Evolutionary conservation across 2,888 invertebrate genomes (phyloP), one percentile per base, ranked within the genome.

Genomic region (Abscondita cerata): DNA sequence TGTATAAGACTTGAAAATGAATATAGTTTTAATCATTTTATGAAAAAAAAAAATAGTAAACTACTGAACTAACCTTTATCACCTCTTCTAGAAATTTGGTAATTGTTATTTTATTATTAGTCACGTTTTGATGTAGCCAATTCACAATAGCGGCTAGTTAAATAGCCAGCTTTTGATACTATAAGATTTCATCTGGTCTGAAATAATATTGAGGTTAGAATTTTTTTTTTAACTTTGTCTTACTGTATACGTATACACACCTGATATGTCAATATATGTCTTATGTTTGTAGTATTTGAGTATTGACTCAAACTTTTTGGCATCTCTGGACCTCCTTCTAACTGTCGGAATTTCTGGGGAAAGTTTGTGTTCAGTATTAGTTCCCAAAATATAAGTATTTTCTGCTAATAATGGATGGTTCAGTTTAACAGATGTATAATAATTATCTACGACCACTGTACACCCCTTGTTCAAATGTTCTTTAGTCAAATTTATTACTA

Each of bases 51-150:
- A 31, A 31, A 31, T 31, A 31, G 6, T 31, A n/a, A 31, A 31
- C 9, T 31, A 31, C 31, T 4, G 6, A 31, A 31, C 31, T 31
- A 38, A 31, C 53, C n/a, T n/a, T n/a, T n/a, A n/a, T n/a, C n/a
- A n/a, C n/a, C n/a, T n/a, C n/a, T n/a, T n/a, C n/a, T 8, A 40
- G 51, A 51, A 62, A 62, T 12, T 41, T 6, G 18, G 56, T 60
- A 15, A 60, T 59, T 13, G 50, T 51, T 25, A 68, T 62, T 52
- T 64, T 65, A 48, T 69, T 55, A 48, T 64, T 64, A 5, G 65
- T 59, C 13, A 68, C 60, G 52, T 68, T n/a, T n/a, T n/a, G n/a
- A n/a, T n/a, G 51, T 20, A 69, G 41, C 52, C 64, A 61, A 62
- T 64, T 64, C 38, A 64, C 64, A 6, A 62, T 11, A 6, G 56